phyloP scores from a whole-genome alignment of 2,888 invertebrate species.

The Hyposoter dolosus region DNA sequence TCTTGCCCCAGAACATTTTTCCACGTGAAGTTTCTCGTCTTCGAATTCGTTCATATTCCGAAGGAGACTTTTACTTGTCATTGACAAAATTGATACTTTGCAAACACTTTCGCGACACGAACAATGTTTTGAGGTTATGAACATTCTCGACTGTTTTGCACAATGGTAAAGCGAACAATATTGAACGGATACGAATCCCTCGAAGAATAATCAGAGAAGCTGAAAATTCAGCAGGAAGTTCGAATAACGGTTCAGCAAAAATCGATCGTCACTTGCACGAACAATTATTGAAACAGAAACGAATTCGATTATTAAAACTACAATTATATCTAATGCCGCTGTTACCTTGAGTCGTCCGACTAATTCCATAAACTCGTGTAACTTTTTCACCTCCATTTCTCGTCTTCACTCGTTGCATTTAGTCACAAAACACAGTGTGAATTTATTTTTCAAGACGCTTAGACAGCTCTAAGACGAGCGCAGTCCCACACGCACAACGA shows the following conservation, averaged over 20 bases:
- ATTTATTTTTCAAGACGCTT: not conserved
- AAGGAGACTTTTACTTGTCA: not conserved
- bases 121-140: slow-evolving; percentile 8
- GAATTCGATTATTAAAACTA: not conserved
- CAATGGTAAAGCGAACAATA: not conserved
- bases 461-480: not conserved
- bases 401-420: not conserved
- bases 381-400: slow-evolving; percentile 85
- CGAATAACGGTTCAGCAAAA: not conserved
- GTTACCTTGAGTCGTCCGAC: slow-evolving; percentile 90
- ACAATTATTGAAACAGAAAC: not conserved
- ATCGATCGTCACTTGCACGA: not conserved
- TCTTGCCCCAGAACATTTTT: not conserved
- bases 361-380: slow-evolving; percentile 89
- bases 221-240: not conserved
- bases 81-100: not conserved
- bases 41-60: not conserved
- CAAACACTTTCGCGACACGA: not conserved
- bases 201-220: not conserved
- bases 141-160: not conserved
- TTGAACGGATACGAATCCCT: not conserved
- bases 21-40: not conserved
- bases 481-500: not conserved
- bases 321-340: not conserved
- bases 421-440: not conserved